A percentile compares a stretch with the other conserved stretches of the same genome.
These are phyloP conservation scores for Vollenhovia emeryi DNA, from an alignment of 1,140 invertebrate species.

Conservation along the genomic window DNA sequence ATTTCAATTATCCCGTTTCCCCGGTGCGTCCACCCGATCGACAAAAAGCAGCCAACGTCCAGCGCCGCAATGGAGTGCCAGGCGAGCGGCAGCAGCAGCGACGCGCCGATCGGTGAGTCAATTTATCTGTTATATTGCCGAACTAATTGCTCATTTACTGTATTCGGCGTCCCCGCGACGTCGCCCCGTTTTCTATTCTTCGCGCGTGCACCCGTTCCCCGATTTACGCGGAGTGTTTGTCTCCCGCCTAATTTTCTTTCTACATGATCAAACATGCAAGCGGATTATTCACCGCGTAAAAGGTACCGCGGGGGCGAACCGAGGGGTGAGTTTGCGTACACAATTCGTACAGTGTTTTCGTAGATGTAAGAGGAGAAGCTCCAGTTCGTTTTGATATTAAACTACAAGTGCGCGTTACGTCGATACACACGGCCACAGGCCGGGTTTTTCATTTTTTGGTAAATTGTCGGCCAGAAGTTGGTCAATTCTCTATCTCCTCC, in stretches of 20 bases:
- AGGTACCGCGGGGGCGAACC: too few species aligned
- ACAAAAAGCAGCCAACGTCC: neutral
- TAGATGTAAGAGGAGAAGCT: neutral
- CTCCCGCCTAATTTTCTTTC: too few species aligned
- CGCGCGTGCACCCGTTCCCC: too few species aligned
- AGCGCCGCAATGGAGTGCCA: neutral
- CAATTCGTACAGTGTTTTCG: neutral
- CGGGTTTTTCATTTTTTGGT: too few species aligned
- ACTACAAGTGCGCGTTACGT: too few species aligned
- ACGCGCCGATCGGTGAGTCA: neutral
- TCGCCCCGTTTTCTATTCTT: neutral
- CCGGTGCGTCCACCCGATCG: neutral
- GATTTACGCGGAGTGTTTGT: too few species aligned
- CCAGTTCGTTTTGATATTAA: neutral
- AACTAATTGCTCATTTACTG: neutral
- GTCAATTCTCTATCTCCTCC: too few species aligned
- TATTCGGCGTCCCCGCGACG: neutral
- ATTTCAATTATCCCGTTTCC: neutral
- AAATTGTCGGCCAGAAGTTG: too few species aligned
- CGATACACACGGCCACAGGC: too few species aligned
- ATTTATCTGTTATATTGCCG: neutral
- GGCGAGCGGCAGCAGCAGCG: neutral
- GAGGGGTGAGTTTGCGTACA: too few species aligned
- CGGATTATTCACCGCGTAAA: too few species aligned
- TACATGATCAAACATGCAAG: too few species aligned